phyloP scores from a whole-genome alignment of 2,888 invertebrate genomes.

The Agrotis segetum region DNA sequence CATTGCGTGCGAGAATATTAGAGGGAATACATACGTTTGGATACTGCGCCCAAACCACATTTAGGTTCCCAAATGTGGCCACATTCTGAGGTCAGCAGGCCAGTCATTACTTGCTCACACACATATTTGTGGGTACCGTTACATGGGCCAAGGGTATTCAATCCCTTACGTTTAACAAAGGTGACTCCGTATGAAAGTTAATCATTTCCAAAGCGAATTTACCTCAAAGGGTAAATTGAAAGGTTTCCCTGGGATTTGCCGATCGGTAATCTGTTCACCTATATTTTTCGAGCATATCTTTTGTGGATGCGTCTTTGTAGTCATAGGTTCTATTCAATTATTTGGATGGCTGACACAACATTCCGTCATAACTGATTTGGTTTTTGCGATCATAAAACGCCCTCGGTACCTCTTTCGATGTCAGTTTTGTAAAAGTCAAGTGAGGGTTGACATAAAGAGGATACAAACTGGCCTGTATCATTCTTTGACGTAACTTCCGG shows the following conservation, averaged over 20 bases:
- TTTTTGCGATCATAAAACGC: conserved; percentile 16
- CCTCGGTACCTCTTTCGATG: not conserved
- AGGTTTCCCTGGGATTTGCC: conserved; percentile 54
- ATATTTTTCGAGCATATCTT: conserved; percentile 58
- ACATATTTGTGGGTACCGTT: conserved; percentile 55
- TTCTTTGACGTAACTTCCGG: not conserved
- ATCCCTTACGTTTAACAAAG: conserved; percentile 61
- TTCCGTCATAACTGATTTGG: conserved; percentile 23
- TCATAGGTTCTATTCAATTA: conserved; percentile 40
- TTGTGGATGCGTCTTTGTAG: conserved; percentile 40
- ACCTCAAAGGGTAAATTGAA: conserved; percentile 62
- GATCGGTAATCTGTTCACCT: conserved; percentile 51
- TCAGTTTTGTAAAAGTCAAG: not conserved
- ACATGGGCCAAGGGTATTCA: conserved; percentile 48
- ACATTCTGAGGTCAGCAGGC: conserved; percentile 36
- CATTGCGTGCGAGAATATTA: conserved; percentile 43
- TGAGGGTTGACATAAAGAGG: not conserved
- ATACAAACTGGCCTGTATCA: not conserved
- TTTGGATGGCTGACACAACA: conserved; percentile 35
- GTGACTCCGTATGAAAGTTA: conserved; percentile 59
- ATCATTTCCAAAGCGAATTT: conserved; percentile 62
- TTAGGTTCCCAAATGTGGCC: conserved; percentile 42
- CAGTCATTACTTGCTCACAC: conserved; percentile 59
- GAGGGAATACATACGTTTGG: conserved; percentile 36
- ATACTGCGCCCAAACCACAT: conserved; percentile 54